These are phyloP conservation scores for Polymixis lichenea DNA, from an alignment of 2,888 invertebrate genomes.

Conservation along the genomic window DNA sequence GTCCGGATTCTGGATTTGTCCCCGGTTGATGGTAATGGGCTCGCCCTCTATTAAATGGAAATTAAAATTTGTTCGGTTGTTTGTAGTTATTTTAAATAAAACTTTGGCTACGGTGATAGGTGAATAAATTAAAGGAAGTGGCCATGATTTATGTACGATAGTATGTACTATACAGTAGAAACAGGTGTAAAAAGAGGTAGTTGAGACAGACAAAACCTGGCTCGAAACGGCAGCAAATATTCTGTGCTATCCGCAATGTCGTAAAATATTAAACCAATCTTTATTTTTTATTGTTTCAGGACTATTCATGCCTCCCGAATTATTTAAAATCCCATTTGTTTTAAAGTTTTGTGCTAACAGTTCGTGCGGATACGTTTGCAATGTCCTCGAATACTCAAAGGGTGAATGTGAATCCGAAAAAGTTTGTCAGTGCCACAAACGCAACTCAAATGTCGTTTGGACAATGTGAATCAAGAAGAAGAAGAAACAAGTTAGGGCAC, in stretches of 20 bases:
- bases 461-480: fast-evolving
- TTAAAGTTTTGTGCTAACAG: background rate
- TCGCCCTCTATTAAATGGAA: too few relatives aligned
- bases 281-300: slow-evolving; percentile 30
- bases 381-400: background rate
- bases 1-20: too few relatives aligned
- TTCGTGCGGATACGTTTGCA: slow-evolving; percentile 8
- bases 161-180: background rate
- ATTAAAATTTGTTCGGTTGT: too few relatives aligned
- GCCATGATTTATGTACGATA: background rate
- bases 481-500: background rate
- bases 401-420: background rate
- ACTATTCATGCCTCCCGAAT: background rate
- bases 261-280: background rate
- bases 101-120: background rate
- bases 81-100: background rate
- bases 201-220: background rate
- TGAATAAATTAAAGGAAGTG: background rate
- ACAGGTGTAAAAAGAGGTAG: background rate
- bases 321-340: background rate
- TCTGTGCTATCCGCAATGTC: background rate
- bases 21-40: too few relatives aligned
- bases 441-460: background rate
- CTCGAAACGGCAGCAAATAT: background rate
- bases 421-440: background rate